These are phyloP conservation scores for Zaprionus obscuricornis DNA, from an alignment of 2,888 invertebrate species.

Conservation along the genomic window DNA sequence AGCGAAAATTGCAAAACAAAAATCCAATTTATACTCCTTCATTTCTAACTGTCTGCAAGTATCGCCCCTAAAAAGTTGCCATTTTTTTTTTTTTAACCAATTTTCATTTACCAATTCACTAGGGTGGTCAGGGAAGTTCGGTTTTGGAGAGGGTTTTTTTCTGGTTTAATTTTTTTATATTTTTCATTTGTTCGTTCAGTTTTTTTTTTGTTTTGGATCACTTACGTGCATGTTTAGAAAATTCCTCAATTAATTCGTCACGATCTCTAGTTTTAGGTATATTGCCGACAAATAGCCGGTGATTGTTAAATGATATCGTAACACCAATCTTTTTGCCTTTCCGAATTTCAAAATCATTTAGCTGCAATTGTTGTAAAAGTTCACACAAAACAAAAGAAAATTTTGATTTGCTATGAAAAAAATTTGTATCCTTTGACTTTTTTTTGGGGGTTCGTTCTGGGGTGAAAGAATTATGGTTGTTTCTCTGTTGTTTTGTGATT, in stretches of 20 bases:
- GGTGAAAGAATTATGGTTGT: slow-evolving; percentile 35
- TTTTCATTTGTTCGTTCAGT: slow-evolving; percentile 54
- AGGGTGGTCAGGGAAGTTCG: slow-evolving; percentile 20
- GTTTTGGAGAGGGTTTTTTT: slow-evolving; percentile 29
- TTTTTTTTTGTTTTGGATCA: slow-evolving; percentile 82
- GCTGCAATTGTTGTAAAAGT: slow-evolving; percentile 94
- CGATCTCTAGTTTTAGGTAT: slow-evolving; percentile 99
- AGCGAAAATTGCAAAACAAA: slow-evolving; percentile 83
- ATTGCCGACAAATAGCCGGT: slow-evolving; percentile 99
- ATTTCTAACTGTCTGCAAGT: slow-evolving; percentile 71
- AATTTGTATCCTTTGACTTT: slow-evolving; percentile 58
- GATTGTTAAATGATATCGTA: slow-evolving; percentile 99
- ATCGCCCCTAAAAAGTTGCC: slow-evolving; percentile 71
- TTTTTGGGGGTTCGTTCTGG: slow-evolving; percentile 34
- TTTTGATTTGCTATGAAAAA: slow-evolving; percentile 78
- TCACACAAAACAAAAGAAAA: slow-evolving; percentile 81
- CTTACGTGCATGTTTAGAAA: slow-evolving; percentile 99
- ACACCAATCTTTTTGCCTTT: slow-evolving; percentile 99
- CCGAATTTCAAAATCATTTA: slow-evolving; percentile 99
- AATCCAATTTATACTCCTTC: slow-evolving; percentile 80
- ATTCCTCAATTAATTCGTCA: slow-evolving; percentile 99
- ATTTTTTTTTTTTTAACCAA: slow-evolving; percentile 22
- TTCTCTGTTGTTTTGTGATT: slow-evolving; percentile 17
- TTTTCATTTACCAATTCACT: slow-evolving; percentile 54
- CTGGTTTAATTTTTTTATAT: slow-evolving; percentile 39